Evolutionary conservation across 2,113 vertebrate species (phyloP).

Genomic region (Trichomycterus rosablanca): DNA sequence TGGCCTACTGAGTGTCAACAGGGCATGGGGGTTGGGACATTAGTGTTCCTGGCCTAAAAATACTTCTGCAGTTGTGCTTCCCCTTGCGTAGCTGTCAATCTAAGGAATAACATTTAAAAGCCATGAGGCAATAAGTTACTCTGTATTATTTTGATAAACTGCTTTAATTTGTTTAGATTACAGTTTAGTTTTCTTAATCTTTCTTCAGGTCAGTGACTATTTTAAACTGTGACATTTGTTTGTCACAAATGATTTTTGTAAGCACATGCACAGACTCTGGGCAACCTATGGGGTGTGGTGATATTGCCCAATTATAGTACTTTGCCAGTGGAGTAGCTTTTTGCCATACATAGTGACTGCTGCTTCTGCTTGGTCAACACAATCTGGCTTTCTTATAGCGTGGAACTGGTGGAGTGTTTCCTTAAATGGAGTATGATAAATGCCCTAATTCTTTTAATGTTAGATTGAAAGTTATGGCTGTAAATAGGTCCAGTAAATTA

Average conservation of each 20-base stretch:
- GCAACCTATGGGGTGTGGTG: constrained; percentile 33
- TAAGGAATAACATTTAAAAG: neutral
- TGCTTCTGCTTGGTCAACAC: constrained; percentile 62
- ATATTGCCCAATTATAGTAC: constrained; percentile 64
- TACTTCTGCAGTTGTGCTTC: constrained; percentile 41
- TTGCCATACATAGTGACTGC: constrained; percentile 60
- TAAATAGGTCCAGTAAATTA: too few species aligned
- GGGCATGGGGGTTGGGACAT: constrained; percentile 15
- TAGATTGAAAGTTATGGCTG: too few species aligned
- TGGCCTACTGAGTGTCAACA: constrained; percentile 1
- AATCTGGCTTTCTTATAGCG: constrained; percentile 53
- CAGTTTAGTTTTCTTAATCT: too few species aligned
- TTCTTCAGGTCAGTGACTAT: too few species aligned
- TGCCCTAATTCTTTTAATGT: too few species aligned
- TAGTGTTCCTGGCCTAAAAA: constrained; percentile 30
- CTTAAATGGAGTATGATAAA: constrained; percentile 10
- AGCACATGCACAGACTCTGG: neutral
- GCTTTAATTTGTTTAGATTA: too few species aligned
- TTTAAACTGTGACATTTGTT: too few species aligned
- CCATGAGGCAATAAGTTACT: too few species aligned
- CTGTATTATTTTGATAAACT: too few species aligned
- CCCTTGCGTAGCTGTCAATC: constrained; percentile 19
- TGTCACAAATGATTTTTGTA: too few species aligned
- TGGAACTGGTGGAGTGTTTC: constrained; percentile 20
- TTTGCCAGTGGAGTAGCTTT: constrained; percentile 49